Percentiles rank a stretch among this genome's conserved stretches.
These are phyloP conservation scores for Barbus barbus DNA, from an alignment of 2,113 vertebrate genomes.

Conservation along the genomic window DNA sequence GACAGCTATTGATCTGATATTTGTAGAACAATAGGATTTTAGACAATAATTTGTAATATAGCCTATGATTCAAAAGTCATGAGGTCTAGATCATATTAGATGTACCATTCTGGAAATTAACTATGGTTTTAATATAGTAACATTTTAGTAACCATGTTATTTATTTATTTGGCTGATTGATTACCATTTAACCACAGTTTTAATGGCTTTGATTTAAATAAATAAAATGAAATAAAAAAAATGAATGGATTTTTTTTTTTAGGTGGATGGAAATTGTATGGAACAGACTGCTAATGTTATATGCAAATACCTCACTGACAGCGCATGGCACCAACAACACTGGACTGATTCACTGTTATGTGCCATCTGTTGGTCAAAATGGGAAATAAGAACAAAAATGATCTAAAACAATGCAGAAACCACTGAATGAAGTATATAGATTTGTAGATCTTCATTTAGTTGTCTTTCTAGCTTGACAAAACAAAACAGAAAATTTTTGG, in stretches of 20 bases:
- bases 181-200: no score
- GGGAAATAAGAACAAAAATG: conserved; percentile 48
- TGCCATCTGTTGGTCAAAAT: conserved; percentile 59
- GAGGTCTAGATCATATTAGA: no score
- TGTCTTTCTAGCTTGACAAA: neutral
- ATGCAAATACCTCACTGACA: neutral
- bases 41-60: no score
- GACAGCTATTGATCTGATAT: neutral
- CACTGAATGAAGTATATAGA: no score
- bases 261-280: neutral
- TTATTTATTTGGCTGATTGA: no score
- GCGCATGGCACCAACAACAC: neutral
- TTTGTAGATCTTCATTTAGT: neutral
- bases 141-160: no score
- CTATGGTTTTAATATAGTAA: no score
- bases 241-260: neutral
- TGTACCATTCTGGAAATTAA: no score
- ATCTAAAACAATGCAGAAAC: no score
- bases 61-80: no score
- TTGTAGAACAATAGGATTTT: neutral
- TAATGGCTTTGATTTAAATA: neutral
- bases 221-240: no score
- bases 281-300: neutral
- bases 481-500: no score
- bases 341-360: conserved; percentile 39